phyloP scores from a whole-genome alignment of 1,140 invertebrate species.

The Lethrus apterus region DNA sequence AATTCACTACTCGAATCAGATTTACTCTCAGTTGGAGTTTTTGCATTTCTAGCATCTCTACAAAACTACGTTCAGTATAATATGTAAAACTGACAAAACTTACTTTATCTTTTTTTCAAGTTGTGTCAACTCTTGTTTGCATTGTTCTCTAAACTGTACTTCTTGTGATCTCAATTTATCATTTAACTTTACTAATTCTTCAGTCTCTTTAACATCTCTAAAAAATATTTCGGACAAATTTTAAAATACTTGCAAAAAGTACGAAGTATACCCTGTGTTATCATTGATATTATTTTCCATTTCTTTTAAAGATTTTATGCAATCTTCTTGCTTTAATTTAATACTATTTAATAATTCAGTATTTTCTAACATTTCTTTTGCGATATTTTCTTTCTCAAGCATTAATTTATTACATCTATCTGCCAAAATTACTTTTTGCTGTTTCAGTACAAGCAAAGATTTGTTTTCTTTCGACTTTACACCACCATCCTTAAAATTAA shows the following conservation, averaged over 20 bases:
- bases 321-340: conserved; percentile 3
- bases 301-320: conserved; percentile 6
- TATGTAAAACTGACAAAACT: conserved; percentile 21
- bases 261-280: background rate
- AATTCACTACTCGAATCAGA: conserved; percentile 46
- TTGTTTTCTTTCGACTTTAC: background rate
- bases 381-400: background rate
- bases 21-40: conserved; percentile 43
- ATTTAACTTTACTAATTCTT: conserved; percentile 59
- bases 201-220: conserved; percentile 56
- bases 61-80: background rate
- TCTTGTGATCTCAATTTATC: conserved; percentile 70
- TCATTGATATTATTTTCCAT: conserved; percentile 4
- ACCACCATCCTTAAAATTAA: background rate
- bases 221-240: no score
- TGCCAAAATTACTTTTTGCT: conserved; percentile 7
- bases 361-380: background rate
- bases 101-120: conserved; percentile 53
- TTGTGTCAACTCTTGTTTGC: conserved; percentile 56
- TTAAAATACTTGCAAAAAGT: no score
- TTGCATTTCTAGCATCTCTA: conserved; percentile 42
- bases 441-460: conserved; percentile 1
- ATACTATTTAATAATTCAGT: background rate
- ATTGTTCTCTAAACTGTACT: conserved; percentile 65
- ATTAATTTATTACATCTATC: conserved; percentile 4